Evolutionary conservation across 2,797 vertebrate genomes (phyloP).

Genomic region (Kryptolebias ocellatus): DNA sequence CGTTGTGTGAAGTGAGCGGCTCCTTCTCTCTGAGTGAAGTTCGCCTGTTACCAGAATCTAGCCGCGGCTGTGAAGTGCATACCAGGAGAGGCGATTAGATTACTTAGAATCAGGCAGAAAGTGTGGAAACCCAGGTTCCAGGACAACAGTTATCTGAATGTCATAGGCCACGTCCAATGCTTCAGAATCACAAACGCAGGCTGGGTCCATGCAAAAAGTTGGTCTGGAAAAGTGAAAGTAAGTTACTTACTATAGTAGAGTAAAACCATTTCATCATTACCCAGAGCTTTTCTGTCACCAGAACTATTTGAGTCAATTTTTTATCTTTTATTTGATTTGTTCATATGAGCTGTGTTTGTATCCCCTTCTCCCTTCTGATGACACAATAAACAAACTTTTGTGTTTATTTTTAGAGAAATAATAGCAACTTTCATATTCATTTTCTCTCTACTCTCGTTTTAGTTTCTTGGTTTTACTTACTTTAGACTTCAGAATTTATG

Average conservation of each 20-base stretch:
- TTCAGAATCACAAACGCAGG: not conserved
- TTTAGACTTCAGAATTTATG: too few species aligned
- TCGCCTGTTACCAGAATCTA: slow-evolving; percentile 5
- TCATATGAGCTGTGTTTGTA: not conserved
- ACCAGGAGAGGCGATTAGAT: slow-evolving; percentile 13
- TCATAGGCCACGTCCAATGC: not conserved
- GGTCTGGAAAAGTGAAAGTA: not conserved
- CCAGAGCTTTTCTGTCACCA: not conserved
- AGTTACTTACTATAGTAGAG: too few species aligned
- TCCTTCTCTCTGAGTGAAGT: not conserved
- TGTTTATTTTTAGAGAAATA: too few species aligned
- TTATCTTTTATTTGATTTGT: too few species aligned
- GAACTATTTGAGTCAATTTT: too few species aligned
- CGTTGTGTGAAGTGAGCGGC: slow-evolving; percentile 8
- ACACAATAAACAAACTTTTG: slow-evolving; percentile 27
- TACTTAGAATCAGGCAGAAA: not conserved
- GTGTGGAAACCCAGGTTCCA: slow-evolving; percentile 4
- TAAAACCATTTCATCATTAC: not conserved
- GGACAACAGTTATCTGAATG: slow-evolving; percentile 5
- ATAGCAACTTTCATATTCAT: too few species aligned
- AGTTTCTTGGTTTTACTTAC: too few species aligned
- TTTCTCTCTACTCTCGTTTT: too few species aligned
- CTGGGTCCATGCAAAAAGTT: not conserved
- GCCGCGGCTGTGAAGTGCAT: slow-evolving; percentile 3
- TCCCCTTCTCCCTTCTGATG: slow-evolving; percentile 8